These are phyloP conservation scores for Spinus olivaceus DNA, from an alignment of 2,797 vertebrate genomes.

Conservation along the genomic window DNA sequence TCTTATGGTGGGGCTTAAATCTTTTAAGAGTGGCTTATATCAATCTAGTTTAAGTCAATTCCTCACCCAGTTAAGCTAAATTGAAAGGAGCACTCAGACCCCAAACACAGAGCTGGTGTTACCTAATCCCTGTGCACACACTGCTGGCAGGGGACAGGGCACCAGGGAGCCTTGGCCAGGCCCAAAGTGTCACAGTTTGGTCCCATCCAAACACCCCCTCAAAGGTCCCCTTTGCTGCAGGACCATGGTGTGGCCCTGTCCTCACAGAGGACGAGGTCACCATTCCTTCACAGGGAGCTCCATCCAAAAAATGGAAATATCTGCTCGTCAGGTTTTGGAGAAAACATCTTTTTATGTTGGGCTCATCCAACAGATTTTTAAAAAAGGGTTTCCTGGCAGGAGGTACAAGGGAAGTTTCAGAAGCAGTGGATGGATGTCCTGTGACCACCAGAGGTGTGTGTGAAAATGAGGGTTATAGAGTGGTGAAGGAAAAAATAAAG, in stretches of 20 bases:
- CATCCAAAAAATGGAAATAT: not conserved
- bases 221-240: not conserved
- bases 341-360: not conserved
- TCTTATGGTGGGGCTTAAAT: constrained; percentile 52
- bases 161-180: not conserved
- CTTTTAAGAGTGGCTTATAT: constrained; percentile 63
- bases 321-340: not conserved
- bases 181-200: not conserved
- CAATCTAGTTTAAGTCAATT: constrained; percentile 66
- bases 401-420: not conserved
- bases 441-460: not conserved
- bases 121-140: constrained; percentile 4
- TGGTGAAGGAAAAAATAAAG: not conserved
- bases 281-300: not conserved
- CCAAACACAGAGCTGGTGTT: not conserved
- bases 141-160: not conserved
- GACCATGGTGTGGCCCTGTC: fast-evolving
- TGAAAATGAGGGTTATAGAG: not conserved
- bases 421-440: not conserved
- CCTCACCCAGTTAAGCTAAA: constrained; percentile 56
- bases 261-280: not conserved
- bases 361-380: not conserved
- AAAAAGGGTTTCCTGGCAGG: not conserved
- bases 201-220: not conserved
- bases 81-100: constrained; percentile 55